Evolutionary conservation across 1,140 invertebrate genomes (phyloP).

Genomic region (Penaeus japonicus): DNA sequence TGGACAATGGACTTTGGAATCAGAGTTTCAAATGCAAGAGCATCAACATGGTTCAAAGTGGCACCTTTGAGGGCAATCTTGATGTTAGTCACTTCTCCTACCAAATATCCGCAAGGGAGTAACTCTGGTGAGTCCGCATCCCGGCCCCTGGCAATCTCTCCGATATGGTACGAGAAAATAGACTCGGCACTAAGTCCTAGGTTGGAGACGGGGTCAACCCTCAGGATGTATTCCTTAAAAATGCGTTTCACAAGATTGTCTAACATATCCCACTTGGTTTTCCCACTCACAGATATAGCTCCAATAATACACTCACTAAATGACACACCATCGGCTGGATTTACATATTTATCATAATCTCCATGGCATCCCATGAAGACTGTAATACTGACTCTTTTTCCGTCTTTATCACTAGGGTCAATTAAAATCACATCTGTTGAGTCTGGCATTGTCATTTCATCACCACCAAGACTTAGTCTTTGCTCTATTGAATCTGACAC

Average conservation of each 20-base stretch:
- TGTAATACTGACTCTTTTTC: slow-evolving; percentile 83
- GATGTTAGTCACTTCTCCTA: slow-evolving; percentile 77
- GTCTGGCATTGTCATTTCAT: slow-evolving; percentile 51
- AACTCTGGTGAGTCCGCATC: slow-evolving; percentile 74
- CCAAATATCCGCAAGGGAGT: slow-evolving; percentile 90
- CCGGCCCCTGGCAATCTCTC: slow-evolving; percentile 79
- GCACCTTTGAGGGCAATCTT: slow-evolving; percentile 74
- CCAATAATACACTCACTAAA: slow-evolving; percentile 76
- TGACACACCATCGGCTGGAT: slow-evolving; percentile 44
- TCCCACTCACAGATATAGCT: slow-evolving; percentile 85
- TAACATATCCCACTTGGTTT: slow-evolving; percentile 93
- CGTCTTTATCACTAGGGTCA: slow-evolving; percentile 72
- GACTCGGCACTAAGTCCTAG: slow-evolving; percentile 89
- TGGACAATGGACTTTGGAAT: slow-evolving; percentile 96
- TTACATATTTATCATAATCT: slow-evolving; percentile 55
- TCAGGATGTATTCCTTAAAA: slow-evolving; percentile 93
- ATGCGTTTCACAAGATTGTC: slow-evolving; percentile 89
- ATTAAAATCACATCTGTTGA: slow-evolving; percentile 56
- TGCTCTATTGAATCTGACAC: slow-evolving; percentile 51
- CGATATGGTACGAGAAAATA: slow-evolving; percentile 90
- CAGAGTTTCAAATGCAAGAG: slow-evolving; percentile 92
- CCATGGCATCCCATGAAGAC: slow-evolving; percentile 75
- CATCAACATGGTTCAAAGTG: slow-evolving; percentile 87
- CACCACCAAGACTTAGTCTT: slow-evolving; percentile 53
- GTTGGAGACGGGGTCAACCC: slow-evolving; percentile 90